phyloP scores from a whole-genome alignment of 2,797 vertebrate genomes.

The Distichodus sexfasciatus region DNA sequence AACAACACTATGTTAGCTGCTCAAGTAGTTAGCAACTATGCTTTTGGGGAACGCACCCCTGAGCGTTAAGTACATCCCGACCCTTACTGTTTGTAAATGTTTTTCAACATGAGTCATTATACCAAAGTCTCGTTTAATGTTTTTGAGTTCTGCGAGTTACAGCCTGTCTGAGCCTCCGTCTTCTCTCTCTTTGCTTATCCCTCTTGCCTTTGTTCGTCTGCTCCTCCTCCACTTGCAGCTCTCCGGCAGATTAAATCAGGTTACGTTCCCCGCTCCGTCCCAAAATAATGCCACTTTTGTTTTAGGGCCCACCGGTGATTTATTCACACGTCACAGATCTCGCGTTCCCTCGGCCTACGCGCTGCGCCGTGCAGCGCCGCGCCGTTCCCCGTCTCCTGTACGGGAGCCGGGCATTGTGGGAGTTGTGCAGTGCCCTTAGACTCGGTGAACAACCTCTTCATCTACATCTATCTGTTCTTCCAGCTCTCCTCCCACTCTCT shows the following conservation, averaged over 20 bases:
- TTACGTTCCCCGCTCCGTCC: slow-evolving; percentile 16
- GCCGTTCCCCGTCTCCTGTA: too few species aligned
- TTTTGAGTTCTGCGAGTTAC: not conserved
- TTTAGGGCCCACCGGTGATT: slow-evolving; percentile 17
- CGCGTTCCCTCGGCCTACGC: slow-evolving; percentile 35
- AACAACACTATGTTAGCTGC: too few species aligned
- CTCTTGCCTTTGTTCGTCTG: not conserved
- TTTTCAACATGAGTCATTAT: not conserved
- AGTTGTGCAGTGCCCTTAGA: slow-evolving; percentile 45
- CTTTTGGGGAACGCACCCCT: too few species aligned
- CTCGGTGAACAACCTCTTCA: slow-evolving; percentile 43
- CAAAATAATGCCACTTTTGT: slow-evolving; percentile 30
- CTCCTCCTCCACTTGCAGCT: not conserved
- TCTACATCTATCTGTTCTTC: slow-evolving; percentile 6
- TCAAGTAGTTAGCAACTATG: too few species aligned
- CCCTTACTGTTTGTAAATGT: not conserved
- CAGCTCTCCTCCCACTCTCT: slow-evolving; percentile 19
- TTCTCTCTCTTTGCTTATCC: slow-evolving; percentile 3
- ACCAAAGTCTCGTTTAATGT: not conserved
- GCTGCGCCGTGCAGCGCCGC: slow-evolving; percentile 1
- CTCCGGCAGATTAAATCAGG: not conserved
- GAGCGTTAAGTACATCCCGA: too few species aligned
- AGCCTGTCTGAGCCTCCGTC: slow-evolving; percentile 3
- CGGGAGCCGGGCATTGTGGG: slow-evolving; percentile 26
- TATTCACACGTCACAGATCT: slow-evolving; percentile 37